phyloP scores from a whole-genome alignment of 2,888 invertebrate species.

The Heliothis peltigera region DNA sequence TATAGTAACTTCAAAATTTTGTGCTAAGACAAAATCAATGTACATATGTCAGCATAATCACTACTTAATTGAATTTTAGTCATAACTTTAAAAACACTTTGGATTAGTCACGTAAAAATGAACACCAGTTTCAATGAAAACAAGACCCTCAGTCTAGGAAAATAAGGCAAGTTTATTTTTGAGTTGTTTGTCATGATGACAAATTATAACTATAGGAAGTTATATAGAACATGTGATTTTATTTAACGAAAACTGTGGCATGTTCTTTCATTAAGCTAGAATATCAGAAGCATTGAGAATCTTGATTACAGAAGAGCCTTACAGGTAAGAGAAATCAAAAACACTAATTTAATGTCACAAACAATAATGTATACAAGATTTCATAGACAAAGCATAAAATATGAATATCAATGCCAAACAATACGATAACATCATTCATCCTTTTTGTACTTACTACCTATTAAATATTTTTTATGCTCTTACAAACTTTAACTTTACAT shows the following conservation, averaged over 20 bases:
- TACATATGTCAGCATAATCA: constrained; percentile 10
- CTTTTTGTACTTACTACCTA: constrained; percentile 73
- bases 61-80: constrained; percentile 40
- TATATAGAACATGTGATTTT: too few relatives aligned
- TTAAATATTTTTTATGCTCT: constrained; percentile 67
- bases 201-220: constrained; percentile 5
- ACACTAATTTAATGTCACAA: not conserved
- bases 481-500: constrained; percentile 78
- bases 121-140: constrained; percentile 14
- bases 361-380: not conserved
- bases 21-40: constrained; percentile 39
- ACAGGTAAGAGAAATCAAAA: not conserved
- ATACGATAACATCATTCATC: constrained; percentile 52
- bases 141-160: not conserved
- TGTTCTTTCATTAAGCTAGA: too few relatives aligned
- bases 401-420: constrained; percentile 37
- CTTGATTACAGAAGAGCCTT: too few relatives aligned
- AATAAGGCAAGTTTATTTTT: not conserved
- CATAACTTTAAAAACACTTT: constrained; percentile 65
- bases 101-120: constrained; percentile 43
- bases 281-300: too few relatives aligned
- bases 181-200: constrained; percentile 10
- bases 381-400: constrained; percentile 1
- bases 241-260: too few relatives aligned
- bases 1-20: constrained; percentile 27